Evolutionary conservation across 2,797 vertebrate genomes (phyloP), one percentile per base, ranked within the genome.

Genomic region (Nyctibius grandis): DNA sequence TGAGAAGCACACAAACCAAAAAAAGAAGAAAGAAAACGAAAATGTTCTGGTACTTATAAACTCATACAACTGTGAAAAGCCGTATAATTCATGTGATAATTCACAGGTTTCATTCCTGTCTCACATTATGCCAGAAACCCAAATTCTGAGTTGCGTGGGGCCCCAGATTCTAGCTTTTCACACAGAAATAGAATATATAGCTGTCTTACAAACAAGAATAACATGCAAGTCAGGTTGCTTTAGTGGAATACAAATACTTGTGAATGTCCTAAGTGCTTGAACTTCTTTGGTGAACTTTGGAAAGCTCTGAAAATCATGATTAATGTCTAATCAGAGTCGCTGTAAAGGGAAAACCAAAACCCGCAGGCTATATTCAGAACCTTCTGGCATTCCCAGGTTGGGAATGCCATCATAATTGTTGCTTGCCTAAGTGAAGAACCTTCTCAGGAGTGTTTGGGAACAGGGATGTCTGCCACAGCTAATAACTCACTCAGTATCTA

Each of bases 401-500:
- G 80, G 96, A 97, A 97, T 93, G 95, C 95, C 95, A 92, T 70
- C 7, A 9, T 91, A 96, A 97, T 96, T 96, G 97, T 96, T 97
- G 89, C 96, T 95, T 95, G 95, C 94, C 76, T 94, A 83, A 96
- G 91, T 70, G 69, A 96, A 93, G 96, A 95, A 97, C 95, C 86
- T 96, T 97, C 97, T 97, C 96, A 75, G 95, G 95, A 97, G 95
- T 92, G 88, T 96, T 97, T 97, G 93, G 97, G 97, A 98, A 96
- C 97, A 96, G 96, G 96, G 96, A 94, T 96, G 96, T 98, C 97
- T 96, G 92, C 91, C 95, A 93, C 98, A 98, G 97, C 96, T 98
- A 97, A 98, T 98, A 98, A 98, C 78, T 98, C 97, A 98, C 86
- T 77, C 92, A 73, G 95, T 98, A 98, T 98, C 98, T 98, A 83